Evolutionary conservation across 2,113 vertebrate species (phyloP), one percentile per base, ranked within the genome.

Genomic region (Accipiter cooperii): DNA sequence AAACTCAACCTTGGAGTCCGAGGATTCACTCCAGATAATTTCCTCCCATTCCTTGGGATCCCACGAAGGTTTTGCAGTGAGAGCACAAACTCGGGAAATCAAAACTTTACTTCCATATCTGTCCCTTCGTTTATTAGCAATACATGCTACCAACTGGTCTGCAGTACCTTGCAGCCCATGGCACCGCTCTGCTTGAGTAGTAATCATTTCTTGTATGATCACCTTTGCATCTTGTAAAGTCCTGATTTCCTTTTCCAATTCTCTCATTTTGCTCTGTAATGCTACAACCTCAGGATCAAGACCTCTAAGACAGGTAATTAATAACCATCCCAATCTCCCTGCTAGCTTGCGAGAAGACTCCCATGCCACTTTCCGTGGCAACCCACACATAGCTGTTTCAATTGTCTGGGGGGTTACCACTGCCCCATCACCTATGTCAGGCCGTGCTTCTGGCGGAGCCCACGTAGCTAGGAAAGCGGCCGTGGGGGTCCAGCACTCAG

Each of bases 311-410:
- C 44, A 1, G 1, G 42, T 42, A 66, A 51, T 7, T 25, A 66
- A 36, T 6, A 66, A 60, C 44, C 63, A 77, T 20, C 34, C 55
- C 63, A 21, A 25, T 55, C 71, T 70, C 34, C 29, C 28, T 1
- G 1, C 19, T 38, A 47, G 75, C 22, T 44, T 33, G 60, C 1
- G 1, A 75, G 78, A 75, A 36, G 25, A 25, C 20, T 65, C 11
- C 0, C 3, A 14, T 28, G 28, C 58, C 0, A 2, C 65, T 64
- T 79, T 33, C 65, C 18, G 8, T 16, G 49, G 42, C 58, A 79
- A 51, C 18, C 21, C 6, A 8, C 1, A 0, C 26, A 9, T 7
- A 55, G 40, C 31, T 1, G 0, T 28, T 57, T 71, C 57, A 65
- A 0, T 44, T 65, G 7, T 13, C 44, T 9, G 8, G 26, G 26